Conservation (phyloP, 2,113 vertebrate genomes). For the Chloebia gouldiae region DNA sequence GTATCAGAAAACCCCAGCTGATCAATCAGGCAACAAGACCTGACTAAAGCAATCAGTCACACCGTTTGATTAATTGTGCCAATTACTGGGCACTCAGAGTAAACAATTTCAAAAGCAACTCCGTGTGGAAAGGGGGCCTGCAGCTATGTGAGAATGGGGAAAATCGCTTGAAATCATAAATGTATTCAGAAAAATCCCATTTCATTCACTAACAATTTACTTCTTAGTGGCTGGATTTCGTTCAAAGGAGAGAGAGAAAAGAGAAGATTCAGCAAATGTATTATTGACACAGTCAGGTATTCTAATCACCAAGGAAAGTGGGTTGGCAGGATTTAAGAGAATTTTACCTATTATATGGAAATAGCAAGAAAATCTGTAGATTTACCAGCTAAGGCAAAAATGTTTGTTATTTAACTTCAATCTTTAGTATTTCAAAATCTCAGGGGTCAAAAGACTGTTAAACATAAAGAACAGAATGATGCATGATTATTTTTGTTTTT, state of each 20-base stretch:
- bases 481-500: background rate
- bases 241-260: background rate
- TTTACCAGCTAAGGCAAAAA: background rate
- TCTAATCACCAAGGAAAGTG: background rate
- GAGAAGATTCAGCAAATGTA: background rate
- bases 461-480: background rate
- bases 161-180: background rate
- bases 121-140: background rate
- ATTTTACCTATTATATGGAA: background rate
- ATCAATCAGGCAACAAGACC: background rate
- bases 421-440: background rate
- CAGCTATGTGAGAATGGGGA: background rate
- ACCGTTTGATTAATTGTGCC: background rate
- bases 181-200: constrained; percentile 3
- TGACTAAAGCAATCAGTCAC: background rate
- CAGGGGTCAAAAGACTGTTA: background rate
- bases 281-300: background rate
- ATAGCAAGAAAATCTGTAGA: background rate
- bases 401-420: background rate
- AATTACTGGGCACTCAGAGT: background rate
- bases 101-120: constrained; percentile 3
- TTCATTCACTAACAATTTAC: constrained; percentile 25
- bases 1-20: background rate
- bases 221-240: background rate
- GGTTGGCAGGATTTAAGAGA: background rate